Percentiles rank a stretch among this genome's conserved stretches.
phyloP scores from a whole-genome alignment of 2,888 invertebrate genomes.

The Hedychridium roseum region DNA sequence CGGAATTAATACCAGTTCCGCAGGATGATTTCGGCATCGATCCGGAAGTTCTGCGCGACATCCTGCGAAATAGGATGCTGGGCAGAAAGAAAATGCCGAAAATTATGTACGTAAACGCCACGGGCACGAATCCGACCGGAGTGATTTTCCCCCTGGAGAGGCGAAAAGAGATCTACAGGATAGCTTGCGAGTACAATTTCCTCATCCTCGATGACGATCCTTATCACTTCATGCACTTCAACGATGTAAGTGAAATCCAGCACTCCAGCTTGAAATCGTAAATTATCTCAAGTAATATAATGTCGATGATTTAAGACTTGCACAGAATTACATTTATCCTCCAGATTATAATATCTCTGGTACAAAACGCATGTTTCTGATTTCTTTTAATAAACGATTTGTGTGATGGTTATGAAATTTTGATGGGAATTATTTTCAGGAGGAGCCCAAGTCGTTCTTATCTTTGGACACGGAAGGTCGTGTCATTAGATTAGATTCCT shows the following conservation, averaged over 20 bases:
- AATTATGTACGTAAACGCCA: slow-evolving; percentile 78
- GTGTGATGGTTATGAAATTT: too few species aligned
- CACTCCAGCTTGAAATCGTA: too few species aligned
- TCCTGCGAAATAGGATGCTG: slow-evolving; percentile 65
- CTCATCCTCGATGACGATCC: slow-evolving; percentile 85
- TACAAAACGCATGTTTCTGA: too few species aligned
- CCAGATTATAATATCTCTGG: too few species aligned
- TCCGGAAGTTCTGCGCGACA: slow-evolving; percentile 69
- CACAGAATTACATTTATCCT: too few species aligned
- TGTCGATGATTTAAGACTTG: too few species aligned
- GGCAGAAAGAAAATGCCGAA: slow-evolving; percentile 72
- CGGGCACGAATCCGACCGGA: slow-evolving; percentile 81
- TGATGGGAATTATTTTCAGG: slow-evolving; percentile 59
- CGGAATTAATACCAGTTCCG: slow-evolving; percentile 73
- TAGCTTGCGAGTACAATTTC: slow-evolving; percentile 80
- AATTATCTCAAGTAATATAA: too few species aligned
- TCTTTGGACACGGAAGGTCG: slow-evolving; percentile 79
- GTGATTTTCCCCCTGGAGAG: slow-evolving; percentile 73
- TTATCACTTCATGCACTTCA: slow-evolving; percentile 80
- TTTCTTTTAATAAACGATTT: too few species aligned
- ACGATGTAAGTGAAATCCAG: slow-evolving; percentile 65
- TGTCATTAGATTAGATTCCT: slow-evolving; percentile 79
- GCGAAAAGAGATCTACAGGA: slow-evolving; percentile 74
- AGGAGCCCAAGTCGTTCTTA: slow-evolving; percentile 72
- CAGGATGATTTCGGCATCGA: slow-evolving; percentile 76